These are phyloP conservation scores for Physocephala rufipes DNA, from an alignment of 2,888 invertebrate species.

Conservation along the genomic window DNA sequence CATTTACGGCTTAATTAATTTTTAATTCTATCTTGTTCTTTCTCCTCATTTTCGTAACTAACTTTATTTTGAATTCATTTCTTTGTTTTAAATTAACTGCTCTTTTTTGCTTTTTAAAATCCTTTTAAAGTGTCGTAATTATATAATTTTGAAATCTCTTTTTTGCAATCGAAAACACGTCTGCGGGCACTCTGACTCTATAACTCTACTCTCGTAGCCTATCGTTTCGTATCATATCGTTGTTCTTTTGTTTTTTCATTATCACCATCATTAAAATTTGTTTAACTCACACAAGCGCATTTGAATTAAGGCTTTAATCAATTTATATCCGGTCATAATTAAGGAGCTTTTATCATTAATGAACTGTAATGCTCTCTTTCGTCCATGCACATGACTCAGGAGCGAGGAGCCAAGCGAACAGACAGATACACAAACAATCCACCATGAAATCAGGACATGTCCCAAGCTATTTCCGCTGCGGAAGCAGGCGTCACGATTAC, in stretches of 20 bases:
- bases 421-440: slow-evolving; percentile 28
- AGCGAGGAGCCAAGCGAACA: slow-evolving; percentile 29
- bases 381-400: slow-evolving; percentile 13
- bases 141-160: too few species aligned
- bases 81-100: too few species aligned
- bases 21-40: too few species aligned
- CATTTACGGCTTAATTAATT: too few species aligned
- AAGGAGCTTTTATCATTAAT: slow-evolving; percentile 40
- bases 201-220: too few species aligned
- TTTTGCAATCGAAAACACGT: too few species aligned
- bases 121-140: too few species aligned
- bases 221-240: not conserved
- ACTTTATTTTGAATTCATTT: too few species aligned
- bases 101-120: too few species aligned
- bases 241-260: not conserved
- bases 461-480: slow-evolving; percentile 30
- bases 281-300: slow-evolving; percentile 23
- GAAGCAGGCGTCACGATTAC: slow-evolving; percentile 10
- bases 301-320: slow-evolving; percentile 43
- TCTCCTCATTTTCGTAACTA: too few species aligned
- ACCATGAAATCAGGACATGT: slow-evolving; percentile 36
- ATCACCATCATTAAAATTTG: slow-evolving; percentile 12
- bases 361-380: slow-evolving; percentile 30
- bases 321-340: slow-evolving; percentile 46
- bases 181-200: too few species aligned